Conservation (phyloP, 2,797 vertebrate species). For the Gymnothorax javanicus region DNA sequence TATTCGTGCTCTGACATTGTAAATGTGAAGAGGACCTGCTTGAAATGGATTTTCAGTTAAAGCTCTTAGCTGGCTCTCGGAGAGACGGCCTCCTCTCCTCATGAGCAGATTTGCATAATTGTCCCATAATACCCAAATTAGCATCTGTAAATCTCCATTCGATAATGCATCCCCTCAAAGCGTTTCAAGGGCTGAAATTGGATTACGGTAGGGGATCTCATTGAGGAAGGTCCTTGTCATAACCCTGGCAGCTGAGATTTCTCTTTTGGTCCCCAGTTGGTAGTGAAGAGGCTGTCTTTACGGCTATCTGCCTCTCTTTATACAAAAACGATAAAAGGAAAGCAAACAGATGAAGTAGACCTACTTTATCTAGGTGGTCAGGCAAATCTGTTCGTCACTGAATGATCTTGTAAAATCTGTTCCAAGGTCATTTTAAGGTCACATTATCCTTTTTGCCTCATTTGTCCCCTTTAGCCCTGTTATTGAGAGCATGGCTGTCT, state of each 20-base stretch:
- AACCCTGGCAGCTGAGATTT: constrained; percentile 45
- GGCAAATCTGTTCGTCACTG: no score
- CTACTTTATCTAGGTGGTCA: no score
- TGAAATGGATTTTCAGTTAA: constrained; percentile 63
- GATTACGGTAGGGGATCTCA: constrained; percentile 26
- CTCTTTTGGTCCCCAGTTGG: neutral
- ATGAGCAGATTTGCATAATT: constrained; percentile 69
- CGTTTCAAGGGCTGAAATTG: constrained; percentile 17
- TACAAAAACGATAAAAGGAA: neutral
- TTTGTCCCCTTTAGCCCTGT: neutral
- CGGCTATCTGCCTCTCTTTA: neutral
- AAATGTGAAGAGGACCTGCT: constrained; percentile 57
- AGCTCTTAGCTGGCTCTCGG: constrained; percentile 61
- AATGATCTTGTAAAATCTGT: neutral
- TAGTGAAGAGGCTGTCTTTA: neutral
- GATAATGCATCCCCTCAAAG: constrained; percentile 51
- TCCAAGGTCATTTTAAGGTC: constrained; percentile 2
- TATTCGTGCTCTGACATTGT: constrained; percentile 43
- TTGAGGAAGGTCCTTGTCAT: constrained; percentile 40
- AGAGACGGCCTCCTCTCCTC: constrained; percentile 57
- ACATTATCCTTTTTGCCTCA: neutral
- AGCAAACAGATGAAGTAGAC: no score
- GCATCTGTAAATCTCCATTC: constrained; percentile 61
- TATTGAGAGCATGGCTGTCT: neutral
- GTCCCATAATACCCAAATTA: constrained; percentile 67